Evolutionary conservation across 2,113 vertebrate genomes (phyloP).

Genomic region (Alligator mississippiensis): DNA sequence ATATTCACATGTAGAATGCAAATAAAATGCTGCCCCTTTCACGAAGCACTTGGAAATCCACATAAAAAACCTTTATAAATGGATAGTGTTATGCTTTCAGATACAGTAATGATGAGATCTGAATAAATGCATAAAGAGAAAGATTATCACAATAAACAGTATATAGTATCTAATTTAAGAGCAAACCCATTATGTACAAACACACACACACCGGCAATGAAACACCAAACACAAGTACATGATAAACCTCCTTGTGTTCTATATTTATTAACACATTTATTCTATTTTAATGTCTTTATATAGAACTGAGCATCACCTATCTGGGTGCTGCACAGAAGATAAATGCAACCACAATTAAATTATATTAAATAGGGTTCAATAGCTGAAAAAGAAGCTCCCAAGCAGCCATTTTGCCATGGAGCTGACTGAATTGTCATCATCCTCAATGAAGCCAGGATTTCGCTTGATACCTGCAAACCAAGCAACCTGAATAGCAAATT

Average conservation of each 20-base stretch:
- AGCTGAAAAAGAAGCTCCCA: neutral
- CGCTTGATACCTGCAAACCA: neutral
- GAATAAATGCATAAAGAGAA: neutral
- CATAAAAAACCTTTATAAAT: neutral
- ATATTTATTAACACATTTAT: neutral
- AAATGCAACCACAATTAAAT: neutral
- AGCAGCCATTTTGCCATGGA: neutral
- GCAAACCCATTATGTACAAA: neutral
- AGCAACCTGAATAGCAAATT: neutral
- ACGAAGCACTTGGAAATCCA: neutral
- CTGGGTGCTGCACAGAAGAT: neutral
- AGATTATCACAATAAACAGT: neutral
- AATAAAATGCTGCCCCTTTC: neutral
- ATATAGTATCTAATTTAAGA: neutral
- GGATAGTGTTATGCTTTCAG: neutral
- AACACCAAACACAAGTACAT: neutral
- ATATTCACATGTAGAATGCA: neutral
- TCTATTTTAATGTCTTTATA: neutral
- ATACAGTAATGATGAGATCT: neutral
- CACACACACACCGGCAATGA: neutral
- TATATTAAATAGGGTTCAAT: neutral
- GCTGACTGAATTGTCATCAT: neutral
- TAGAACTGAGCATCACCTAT: neutral
- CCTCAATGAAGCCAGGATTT: neutral
- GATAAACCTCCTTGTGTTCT: neutral